Evolutionary conservation across 2,113 vertebrate species (phyloP), one percentile per base, ranked within the genome.

Genomic region (Phaetusa simplex): DNA sequence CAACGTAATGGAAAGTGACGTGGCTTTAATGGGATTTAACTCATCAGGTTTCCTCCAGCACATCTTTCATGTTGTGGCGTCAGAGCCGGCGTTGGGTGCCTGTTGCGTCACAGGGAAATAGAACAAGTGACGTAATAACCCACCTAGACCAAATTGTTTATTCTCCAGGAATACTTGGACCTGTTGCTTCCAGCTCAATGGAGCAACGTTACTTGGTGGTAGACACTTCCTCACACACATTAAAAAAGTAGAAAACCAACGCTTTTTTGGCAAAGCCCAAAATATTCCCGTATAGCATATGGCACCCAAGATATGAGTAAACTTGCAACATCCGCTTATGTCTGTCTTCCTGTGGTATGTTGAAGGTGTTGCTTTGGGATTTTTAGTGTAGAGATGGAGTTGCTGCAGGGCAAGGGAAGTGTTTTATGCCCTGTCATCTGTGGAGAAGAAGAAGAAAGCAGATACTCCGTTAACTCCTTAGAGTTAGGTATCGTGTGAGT

Each of bases 1-100:
- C 38, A 0, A 1, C 1, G 1, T 49, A 24, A 14, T 65, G 83
- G 79, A 20, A 34, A 58, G 36, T 3, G 30, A 21, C 0, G 3
- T 4, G 34, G 6, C 6, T 55, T 9, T 14, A 3, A 47, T 9
- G 82, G 90, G 83, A 38, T 86, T 64, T 5, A 56, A 45, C 50
- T 23, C 14, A 8, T 21, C 30, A 8, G 67, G 17, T 43, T 72
- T 36, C 73, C 50, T 65, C 49, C 65, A 56, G 55, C 32, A 3
- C 27, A 5, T 47, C 83, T 58, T 49, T 26, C 24, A 7, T 3
- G 1, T 49, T 13, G 52, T 52, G 42, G 21, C 16, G 9, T 10
- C 47, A 29, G 53, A 78, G 47, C 38, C 69, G 52, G 50, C 13
- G 61, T 8, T 59, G 16, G 43, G 45, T 38, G 34, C n/a, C 59